Evolutionary conservation across 2,797 vertebrate species (phyloP).

Genomic region (Thaleichthys pacificus): DNA sequence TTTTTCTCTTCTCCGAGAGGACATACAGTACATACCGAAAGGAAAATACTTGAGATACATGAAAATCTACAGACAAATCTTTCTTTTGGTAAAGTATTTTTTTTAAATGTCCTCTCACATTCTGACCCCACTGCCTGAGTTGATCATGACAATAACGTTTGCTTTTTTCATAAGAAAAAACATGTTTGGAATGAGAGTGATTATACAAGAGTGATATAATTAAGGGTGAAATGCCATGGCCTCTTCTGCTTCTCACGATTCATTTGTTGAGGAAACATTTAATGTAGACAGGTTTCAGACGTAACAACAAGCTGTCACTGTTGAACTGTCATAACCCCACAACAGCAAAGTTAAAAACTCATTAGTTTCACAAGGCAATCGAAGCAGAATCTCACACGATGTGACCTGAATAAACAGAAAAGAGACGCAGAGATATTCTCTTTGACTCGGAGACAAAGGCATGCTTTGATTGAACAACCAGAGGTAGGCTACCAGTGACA

Average conservation of each 20-base stretch:
- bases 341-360: slow-evolving; percentile 10
- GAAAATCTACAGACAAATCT: neutral
- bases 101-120: neutral
- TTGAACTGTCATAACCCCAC: neutral
- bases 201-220: neutral
- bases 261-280: neutral
- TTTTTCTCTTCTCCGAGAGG: neutral
- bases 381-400: slow-evolving; percentile 2
- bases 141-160: neutral
- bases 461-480: slow-evolving; percentile 28
- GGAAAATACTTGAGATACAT: neutral
- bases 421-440: slow-evolving; percentile 8
- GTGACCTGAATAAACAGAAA: slow-evolving; percentile 36
- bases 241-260: neutral
- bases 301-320: slow-evolving; percentile 2
- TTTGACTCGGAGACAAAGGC: slow-evolving; percentile 22
- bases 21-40: neutral
- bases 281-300: neutral
- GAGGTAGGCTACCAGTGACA: neutral
- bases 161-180: neutral
- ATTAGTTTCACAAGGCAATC: slow-evolving; percentile 18
- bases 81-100: neutral
- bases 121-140: neutral
- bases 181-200: neutral
- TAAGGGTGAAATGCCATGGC: neutral